Base-by-base conservation (phyloP, 1,140 invertebrate genomes). In the Oreohelix idahoensis region DNA sequence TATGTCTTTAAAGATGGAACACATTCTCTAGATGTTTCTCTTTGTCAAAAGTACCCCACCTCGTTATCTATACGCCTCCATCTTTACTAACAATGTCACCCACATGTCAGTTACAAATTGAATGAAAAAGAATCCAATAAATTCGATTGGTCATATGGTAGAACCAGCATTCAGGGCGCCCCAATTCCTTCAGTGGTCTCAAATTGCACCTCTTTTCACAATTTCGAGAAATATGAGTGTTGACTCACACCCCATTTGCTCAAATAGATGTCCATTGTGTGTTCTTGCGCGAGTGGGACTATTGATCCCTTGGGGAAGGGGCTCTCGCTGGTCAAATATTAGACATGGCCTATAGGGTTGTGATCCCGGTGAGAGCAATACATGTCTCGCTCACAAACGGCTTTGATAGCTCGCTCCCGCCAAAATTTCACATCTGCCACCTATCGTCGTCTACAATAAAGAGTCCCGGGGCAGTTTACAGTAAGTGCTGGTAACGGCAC, bases 231-330 rank as follows among this genome's bases (percentile, higher is more conserved):
- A 39, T 79, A 42, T 49, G 77, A 66, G 58, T 79, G 77, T 79
- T 80, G 79, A 80, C 79, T 80, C 79, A 80, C 79, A 36, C 63
- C 39, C 39, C 39, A 71, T 80, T 80, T 71, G 79, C 29, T 23
- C 79, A 80, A 80, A 80, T 80, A 80, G 79, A 80, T 80, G 79
- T 51, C 66, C 79, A 80, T 80, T 80, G 79, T 80, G 58, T 71
- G 36, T 80, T 45, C 53, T 71, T 66, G 2, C 0, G 79, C 20
- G 36, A 29, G 39, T 32, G 11, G 38, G 13, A 36, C 66, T 80
- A 80, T 80, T 80, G 79, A 80, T 80, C 66, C 42, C 79, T 0
- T 1, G 75, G 75, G 75, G 23, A 23, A n/a, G 11, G 35, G 36
- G 58, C 11, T 32, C n/a, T 49, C 38, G 10, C 79, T 71, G 36